phyloP scores from a whole-genome alignment of 2,888 invertebrate species.

The Ormyrus nitidulus region DNA sequence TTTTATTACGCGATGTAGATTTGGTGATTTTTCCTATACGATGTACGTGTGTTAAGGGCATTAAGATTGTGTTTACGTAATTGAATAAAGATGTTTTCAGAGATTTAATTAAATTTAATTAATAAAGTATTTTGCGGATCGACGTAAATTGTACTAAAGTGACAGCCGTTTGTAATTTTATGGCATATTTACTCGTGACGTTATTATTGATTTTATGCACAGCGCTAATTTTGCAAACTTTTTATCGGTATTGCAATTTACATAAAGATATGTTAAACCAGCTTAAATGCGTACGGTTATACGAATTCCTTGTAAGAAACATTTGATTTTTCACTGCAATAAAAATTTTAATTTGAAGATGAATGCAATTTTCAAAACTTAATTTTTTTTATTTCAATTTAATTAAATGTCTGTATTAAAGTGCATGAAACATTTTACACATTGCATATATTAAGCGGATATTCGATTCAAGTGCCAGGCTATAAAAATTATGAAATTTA shows the following conservation, averaged over 20 bases:
- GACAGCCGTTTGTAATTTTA: neutral
- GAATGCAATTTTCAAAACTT: too few species aligned
- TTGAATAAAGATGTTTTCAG: neutral
- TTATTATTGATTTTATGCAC: conserved; percentile 22
- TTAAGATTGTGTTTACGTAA: neutral
- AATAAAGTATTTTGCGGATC: neutral
- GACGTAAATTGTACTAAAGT: neutral
- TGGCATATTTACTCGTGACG: conserved; percentile 5
- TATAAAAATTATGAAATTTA: too few species aligned
- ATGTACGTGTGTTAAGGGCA: too few species aligned
- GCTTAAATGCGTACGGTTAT: too few species aligned
- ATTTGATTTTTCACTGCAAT: too few species aligned
- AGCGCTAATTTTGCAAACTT: neutral
- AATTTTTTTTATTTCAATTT: too few species aligned
- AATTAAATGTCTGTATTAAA: too few species aligned
- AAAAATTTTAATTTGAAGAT: too few species aligned
- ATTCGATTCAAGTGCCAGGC: too few species aligned
- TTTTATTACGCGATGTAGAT: neutral
- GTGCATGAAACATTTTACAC: too few species aligned
- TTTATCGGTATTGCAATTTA: conserved; percentile 27
- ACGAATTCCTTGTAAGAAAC: too few species aligned
- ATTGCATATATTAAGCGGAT: too few species aligned
- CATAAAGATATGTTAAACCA: conserved; percentile 7
- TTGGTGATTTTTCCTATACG: neutral
- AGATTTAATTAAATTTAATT: conserved; percentile 14